Evolutionary conservation across 1,140 invertebrate species (phyloP).

Genomic region (Drosophila ananassae): DNA sequence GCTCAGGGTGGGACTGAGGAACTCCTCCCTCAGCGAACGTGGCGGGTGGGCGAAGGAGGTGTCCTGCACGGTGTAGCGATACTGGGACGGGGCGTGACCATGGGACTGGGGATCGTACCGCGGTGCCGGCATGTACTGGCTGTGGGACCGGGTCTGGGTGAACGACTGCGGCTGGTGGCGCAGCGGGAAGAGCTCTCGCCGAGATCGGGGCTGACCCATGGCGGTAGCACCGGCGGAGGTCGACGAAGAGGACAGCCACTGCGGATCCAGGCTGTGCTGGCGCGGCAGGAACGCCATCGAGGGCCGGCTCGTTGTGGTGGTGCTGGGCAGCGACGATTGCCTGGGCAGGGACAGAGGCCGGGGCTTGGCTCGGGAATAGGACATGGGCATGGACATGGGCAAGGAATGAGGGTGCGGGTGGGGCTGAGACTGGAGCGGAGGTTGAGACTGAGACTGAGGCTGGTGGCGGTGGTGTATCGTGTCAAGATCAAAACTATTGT

Average conservation of each 20-base stretch:
- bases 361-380: background rate
- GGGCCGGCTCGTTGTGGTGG: slow-evolving; percentile 20
- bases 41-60: slow-evolving; percentile 61
- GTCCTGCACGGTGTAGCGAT: slow-evolving; percentile 49
- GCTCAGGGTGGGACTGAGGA: slow-evolving; percentile 54
- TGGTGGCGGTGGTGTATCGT: slow-evolving; percentile 60
- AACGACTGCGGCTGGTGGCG: slow-evolving; percentile 69
- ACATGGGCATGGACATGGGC: slow-evolving; percentile 18
- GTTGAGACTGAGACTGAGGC: slow-evolving; percentile 28
- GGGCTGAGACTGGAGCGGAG: slow-evolving; percentile 33
- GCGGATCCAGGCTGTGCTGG: slow-evolving; percentile 12
- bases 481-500: slow-evolving; percentile 82
- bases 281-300: slow-evolving; percentile 18
- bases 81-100: slow-evolving; percentile 17
- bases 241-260: slow-evolving; percentile 63
- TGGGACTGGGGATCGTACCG: slow-evolving; percentile 19
- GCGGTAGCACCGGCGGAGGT: slow-evolving; percentile 13
- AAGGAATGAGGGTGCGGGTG: slow-evolving; percentile 19
- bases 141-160: slow-evolving; percentile 43
- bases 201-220: slow-evolving; percentile 31
- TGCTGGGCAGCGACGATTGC: slow-evolving; percentile 38
- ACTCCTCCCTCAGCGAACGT: slow-evolving; percentile 32
- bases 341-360: slow-evolving; percentile 35
- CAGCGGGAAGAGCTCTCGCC: slow-evolving; percentile 63
- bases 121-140: slow-evolving; percentile 20